A percentile compares a stretch with the other conserved stretches of the same genome.
These are phyloP conservation scores for Nephrocerus scutellatus DNA, from an alignment of 2,888 invertebrate species.

Conservation along the genomic window DNA sequence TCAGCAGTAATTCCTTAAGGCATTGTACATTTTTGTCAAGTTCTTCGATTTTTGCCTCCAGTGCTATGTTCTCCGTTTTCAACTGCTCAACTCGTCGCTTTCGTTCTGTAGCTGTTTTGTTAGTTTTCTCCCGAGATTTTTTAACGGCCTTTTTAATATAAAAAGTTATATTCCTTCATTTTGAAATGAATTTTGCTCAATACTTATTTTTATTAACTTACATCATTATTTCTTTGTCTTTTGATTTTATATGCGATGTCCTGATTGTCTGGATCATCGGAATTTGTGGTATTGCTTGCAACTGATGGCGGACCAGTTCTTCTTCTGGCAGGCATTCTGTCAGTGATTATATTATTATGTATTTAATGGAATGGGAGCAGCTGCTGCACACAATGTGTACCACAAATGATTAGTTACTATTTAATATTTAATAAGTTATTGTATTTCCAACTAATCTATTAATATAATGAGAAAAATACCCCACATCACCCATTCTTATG, in stretches of 20 bases:
- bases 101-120: constrained; percentile 39
- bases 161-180: not conserved
- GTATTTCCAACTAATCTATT: too few species aligned
- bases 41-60: constrained; percentile 33
- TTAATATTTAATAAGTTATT: too few species aligned
- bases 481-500: too few species aligned
- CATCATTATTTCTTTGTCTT: constrained; percentile 45
- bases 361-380: constrained; percentile 33
- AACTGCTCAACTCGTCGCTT: constrained; percentile 37
- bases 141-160: constrained; percentile 39
- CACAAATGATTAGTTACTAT: too few species aligned
- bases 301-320: constrained; percentile 30
- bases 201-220: constrained; percentile 22
- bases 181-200: constrained; percentile 14
- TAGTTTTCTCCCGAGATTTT: constrained; percentile 42
- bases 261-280: constrained; percentile 30
- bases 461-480: too few species aligned
- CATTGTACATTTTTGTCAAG: constrained; percentile 33
- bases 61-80: constrained; percentile 31
- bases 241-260: constrained; percentile 39
- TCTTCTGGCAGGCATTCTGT: constrained; percentile 42
- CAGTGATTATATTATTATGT: constrained; percentile 38
- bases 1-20: constrained; percentile 33
- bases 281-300: constrained; percentile 29
- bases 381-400: too few species aligned